These are phyloP conservation scores for Zalophus californianus DNA, from an alignment of 2,797 vertebrate genomes.

Conservation along the genomic window DNA sequence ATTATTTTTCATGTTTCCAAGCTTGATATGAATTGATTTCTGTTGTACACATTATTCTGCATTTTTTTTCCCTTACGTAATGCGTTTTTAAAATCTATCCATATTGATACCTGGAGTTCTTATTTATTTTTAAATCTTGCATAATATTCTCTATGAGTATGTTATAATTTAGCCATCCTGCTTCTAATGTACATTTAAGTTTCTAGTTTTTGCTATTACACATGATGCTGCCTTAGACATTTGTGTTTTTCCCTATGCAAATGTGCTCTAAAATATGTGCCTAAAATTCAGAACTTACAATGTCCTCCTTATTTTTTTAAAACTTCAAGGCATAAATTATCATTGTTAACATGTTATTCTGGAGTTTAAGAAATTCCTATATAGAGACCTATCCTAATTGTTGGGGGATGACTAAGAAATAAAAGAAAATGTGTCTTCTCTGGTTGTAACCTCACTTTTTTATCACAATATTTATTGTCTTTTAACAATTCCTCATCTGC, in stretches of 20 bases:
- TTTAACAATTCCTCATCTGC: constrained; percentile 34
- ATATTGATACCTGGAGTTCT: not conserved
- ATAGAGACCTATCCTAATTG: not conserved
- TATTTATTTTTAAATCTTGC: not conserved
- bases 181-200: not conserved
- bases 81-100: not conserved
- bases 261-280: not conserved
- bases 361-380: not conserved
- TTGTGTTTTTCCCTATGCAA: not conserved
- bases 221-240: not conserved
- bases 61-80: not conserved
- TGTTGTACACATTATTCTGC: not conserved
- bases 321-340: constrained; percentile 11
- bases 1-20: constrained; percentile 40
- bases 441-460: constrained; percentile 25
- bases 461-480: constrained; percentile 27
- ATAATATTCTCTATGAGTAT: not conserved
- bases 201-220: not conserved
- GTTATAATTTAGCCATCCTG: not conserved
- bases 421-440: not conserved
- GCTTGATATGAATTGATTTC: constrained; percentile 15
- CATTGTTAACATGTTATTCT: constrained; percentile 19
- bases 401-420: not conserved
- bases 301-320: not conserved
- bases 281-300: not conserved